phyloP scores from a whole-genome alignment of 2,113 vertebrate genomes.

The Sterna hirundo region DNA sequence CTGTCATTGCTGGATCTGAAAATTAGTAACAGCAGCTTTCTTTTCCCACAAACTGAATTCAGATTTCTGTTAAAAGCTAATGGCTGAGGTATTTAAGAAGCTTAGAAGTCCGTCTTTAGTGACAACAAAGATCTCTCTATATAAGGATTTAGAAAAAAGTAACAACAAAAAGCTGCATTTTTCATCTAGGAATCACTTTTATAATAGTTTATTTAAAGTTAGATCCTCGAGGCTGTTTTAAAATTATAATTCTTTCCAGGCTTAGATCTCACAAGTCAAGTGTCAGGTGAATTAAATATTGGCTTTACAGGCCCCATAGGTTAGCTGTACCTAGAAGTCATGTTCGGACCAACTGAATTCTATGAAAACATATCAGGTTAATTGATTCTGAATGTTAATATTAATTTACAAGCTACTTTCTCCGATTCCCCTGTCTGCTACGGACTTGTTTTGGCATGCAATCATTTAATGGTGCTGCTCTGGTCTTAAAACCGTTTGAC shows the following conservation, averaged over 20 bases:
- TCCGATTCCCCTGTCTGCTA: neutral
- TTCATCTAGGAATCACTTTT: neutral
- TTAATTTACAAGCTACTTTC: neutral
- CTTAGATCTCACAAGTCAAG: neutral
- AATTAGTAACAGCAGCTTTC: neutral
- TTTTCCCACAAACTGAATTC: neutral
- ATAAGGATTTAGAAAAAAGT: neutral
- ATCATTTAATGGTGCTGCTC: neutral
- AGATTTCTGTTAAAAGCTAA: neutral
- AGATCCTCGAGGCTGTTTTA: neutral
- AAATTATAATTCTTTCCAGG: slow-evolving; percentile 4
- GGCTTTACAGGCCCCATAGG: neutral
- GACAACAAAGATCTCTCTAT: neutral
- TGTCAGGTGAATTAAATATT: neutral
- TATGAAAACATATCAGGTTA: neutral
- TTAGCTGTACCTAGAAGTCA: neutral
- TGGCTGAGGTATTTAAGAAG: neutral
- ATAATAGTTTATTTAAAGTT: neutral
- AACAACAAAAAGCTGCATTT: neutral
- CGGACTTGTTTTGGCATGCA: neutral
- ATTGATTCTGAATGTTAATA: neutral
- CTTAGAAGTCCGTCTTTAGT: neutral
- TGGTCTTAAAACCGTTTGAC: neutral
- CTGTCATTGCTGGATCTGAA: neutral
- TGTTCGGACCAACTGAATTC: neutral